Evolutionary conservation across 2,888 invertebrate genomes (phyloP).

Genomic region (Mimachlamys varia): DNA sequence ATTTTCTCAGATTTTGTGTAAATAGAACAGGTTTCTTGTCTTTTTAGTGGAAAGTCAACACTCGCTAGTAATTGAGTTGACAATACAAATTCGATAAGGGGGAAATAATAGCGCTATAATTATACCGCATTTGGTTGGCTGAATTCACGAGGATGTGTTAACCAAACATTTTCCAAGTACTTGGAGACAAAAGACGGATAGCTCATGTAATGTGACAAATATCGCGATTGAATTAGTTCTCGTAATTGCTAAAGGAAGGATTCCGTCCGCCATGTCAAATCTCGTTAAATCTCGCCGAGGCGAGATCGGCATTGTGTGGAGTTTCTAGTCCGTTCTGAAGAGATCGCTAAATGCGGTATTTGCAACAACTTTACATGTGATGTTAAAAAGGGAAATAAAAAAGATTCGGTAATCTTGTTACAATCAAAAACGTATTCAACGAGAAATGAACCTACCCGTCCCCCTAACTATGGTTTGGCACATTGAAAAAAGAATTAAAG

Average conservation of each 20-base stretch:
- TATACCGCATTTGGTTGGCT: constrained; percentile 31
- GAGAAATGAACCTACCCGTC: too few species aligned
- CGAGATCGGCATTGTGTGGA: constrained; percentile 9
- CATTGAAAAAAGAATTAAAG: too few species aligned
- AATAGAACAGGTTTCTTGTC: constrained; percentile 34
- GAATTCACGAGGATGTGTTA: background rate
- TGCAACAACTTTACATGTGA: background rate
- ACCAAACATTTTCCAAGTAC: constrained; percentile 36
- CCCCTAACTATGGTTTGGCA: too few species aligned
- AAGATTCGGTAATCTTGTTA: background rate
- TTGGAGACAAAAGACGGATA: constrained; percentile 33
- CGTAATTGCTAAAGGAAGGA: constrained; percentile 36
- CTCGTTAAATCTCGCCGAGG: constrained; percentile 10
- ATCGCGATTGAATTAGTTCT: constrained; percentile 31
- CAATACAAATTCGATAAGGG: constrained; percentile 36
- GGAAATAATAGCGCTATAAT: constrained; percentile 31
- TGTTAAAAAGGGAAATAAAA: background rate
- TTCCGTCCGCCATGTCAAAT: constrained; percentile 33
- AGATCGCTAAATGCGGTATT: constrained; percentile 31
- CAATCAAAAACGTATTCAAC: too few species aligned
- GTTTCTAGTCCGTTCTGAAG: background rate
- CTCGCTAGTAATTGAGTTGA: constrained; percentile 28
- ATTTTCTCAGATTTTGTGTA: constrained; percentile 33
- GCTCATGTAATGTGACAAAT: constrained; percentile 36
- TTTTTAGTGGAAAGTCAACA: constrained; percentile 32